Conservation (phyloP, 2,797 vertebrate genomes). For the Chrosomus eos region DNA sequence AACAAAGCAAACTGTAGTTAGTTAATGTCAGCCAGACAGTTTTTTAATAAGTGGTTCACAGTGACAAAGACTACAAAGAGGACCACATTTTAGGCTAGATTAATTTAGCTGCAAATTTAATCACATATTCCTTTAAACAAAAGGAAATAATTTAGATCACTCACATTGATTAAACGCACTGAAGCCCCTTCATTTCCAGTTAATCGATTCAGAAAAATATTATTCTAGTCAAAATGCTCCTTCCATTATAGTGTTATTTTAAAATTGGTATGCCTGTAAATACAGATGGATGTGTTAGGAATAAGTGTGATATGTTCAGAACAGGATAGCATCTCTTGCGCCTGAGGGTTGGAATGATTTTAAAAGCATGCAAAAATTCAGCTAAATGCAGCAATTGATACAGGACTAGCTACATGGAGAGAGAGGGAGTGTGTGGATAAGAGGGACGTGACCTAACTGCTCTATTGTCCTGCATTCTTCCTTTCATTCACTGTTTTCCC, state of each 20-base stretch:
- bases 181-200: constrained; percentile 45
- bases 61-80: not conserved
- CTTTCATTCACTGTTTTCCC: constrained; percentile 62
- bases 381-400: constrained; percentile 67
- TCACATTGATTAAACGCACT: constrained; percentile 56
- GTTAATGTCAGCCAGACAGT: not conserved
- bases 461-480: constrained; percentile 61
- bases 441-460: constrained; percentile 66
- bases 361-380: constrained; percentile 67
- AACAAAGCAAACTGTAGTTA: not conserved
- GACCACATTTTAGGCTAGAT: constrained; percentile 5
- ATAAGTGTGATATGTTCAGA: constrained; percentile 50
- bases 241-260: constrained; percentile 57
- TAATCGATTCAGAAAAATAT: constrained; percentile 63
- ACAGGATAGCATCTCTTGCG: constrained; percentile 56
- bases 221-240: constrained; percentile 55
- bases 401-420: constrained; percentile 51
- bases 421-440: constrained; percentile 34
- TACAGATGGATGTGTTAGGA: constrained; percentile 58
- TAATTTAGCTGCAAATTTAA: constrained; percentile 50
- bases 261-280: constrained; percentile 66
- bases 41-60: not conserved
- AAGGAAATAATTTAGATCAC: constrained; percentile 48
- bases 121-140: constrained; percentile 55
- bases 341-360: constrained; percentile 58